These are phyloP conservation scores for Pocillopora damicornis DNA, from an alignment of 64 coral and sea anemone species.

Conservation along the genomic window DNA sequence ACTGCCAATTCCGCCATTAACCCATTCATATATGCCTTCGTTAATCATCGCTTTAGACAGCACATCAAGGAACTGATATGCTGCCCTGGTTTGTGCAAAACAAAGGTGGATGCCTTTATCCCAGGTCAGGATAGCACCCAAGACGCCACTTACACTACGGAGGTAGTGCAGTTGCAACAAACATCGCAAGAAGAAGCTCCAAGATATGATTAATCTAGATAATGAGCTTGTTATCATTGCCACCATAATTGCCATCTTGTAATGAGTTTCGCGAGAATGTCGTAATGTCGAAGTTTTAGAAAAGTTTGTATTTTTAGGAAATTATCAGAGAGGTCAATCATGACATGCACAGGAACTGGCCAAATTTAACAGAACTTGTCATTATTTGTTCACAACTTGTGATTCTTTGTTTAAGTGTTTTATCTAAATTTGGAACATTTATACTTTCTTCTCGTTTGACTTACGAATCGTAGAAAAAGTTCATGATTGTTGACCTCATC, in stretches of 20 bases:
- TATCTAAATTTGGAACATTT: too few species aligned
- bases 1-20: constrained; percentile 25
- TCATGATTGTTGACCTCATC: too few species aligned
- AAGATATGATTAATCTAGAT: neutral
- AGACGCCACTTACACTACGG: neutral
- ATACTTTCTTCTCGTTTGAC: too few species aligned
- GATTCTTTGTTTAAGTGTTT: too few species aligned
- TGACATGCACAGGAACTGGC: too few species aligned
- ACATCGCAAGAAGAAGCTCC: neutral
- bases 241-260: neutral
- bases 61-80: constrained; percentile 11
- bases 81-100: neutral
- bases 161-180: neutral
- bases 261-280: too few species aligned
- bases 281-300: too few species aligned
- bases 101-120: neutral
- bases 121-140: neutral
- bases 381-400: too few species aligned
- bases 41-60: constrained; percentile 30
- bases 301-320: too few species aligned
- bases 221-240: neutral
- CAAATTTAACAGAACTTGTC: too few species aligned
- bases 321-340: too few species aligned
- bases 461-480: too few species aligned
- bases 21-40: constrained; percentile 28